Conservation (phyloP, 1,140 invertebrate genomes). For the Melitaea cinxia region DNA sequence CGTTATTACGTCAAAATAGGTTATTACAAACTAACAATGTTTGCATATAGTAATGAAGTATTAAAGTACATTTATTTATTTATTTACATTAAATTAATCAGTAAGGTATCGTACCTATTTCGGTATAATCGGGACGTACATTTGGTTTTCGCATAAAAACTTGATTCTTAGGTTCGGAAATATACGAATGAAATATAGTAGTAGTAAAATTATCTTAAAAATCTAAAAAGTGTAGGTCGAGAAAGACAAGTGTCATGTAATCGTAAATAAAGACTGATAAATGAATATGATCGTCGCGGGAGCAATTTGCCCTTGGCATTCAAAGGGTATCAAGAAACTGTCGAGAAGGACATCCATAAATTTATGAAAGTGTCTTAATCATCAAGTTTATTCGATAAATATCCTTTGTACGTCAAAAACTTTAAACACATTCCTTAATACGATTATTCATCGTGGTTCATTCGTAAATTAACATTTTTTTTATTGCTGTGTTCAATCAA, state of each 20-base stretch:
- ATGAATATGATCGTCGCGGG: constrained; percentile 23
- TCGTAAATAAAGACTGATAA: constrained; percentile 30
- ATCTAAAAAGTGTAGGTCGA: constrained; percentile 15
- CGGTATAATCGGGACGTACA: too few species aligned
- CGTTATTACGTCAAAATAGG: too few species aligned
- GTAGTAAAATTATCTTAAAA: too few species aligned
- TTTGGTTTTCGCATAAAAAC: too few species aligned
- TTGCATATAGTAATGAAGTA: too few species aligned
- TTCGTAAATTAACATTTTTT: too few species aligned
- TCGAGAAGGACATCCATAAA: constrained; percentile 33
- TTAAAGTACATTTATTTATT: too few species aligned
- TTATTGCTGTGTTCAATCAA: background rate
- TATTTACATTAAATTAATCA: too few species aligned
- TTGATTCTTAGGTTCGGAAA: too few species aligned
- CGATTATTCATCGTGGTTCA: background rate
- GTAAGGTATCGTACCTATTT: too few species aligned
- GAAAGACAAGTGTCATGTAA: constrained; percentile 17
- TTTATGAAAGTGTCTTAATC: constrained; percentile 32
- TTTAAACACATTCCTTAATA: background rate
- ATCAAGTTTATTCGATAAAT: constrained; percentile 32
- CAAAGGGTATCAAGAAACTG: constrained; percentile 36
- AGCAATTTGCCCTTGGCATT: constrained; percentile 38
- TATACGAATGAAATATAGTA: background rate
- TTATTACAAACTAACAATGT: too few species aligned
- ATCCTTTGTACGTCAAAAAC: background rate